A percentile compares a stretch with the other conserved stretches of the same genome.
Conservation (phyloP, 2,888 invertebrate species). For the Caenorhabditis sinica region DNA sequence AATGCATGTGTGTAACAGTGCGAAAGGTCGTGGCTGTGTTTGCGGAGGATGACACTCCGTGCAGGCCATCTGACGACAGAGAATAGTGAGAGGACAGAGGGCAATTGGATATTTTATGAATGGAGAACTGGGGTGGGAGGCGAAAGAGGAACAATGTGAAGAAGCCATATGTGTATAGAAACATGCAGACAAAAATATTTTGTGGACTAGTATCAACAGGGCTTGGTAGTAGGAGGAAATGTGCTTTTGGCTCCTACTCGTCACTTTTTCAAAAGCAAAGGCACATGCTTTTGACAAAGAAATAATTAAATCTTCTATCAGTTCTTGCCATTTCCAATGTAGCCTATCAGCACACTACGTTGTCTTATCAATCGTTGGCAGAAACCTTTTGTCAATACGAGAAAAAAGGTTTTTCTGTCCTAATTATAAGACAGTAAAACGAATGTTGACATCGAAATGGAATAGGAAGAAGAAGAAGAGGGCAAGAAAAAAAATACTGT, state of each 20-base stretch:
- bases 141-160: too few relatives aligned
- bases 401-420: neutral
- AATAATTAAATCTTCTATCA: conserved; percentile 1
- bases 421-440: too few relatives aligned
- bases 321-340: neutral
- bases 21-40: conserved; percentile 15
- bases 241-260: too few relatives aligned
- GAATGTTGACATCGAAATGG: neutral
- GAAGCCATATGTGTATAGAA: too few relatives aligned
- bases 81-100: neutral
- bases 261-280: neutral
- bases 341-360: neutral
- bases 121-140: too few relatives aligned
- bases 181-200: too few relatives aligned
- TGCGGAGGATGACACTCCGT: conserved; percentile 2
- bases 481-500: neutral
- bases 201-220: too few relatives aligned
- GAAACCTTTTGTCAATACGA: neutral
- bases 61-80: neutral
- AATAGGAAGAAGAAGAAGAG: neutral
- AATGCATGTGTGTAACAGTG: conserved; percentile 8
- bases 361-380: conserved; percentile 13
- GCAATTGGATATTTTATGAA: neutral
- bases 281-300: neutral
- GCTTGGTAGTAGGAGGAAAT: too few relatives aligned